Evolutionary conservation across 92 coral and sea anemone species (phyloP).

Genomic region (Ricordea florida): DNA sequence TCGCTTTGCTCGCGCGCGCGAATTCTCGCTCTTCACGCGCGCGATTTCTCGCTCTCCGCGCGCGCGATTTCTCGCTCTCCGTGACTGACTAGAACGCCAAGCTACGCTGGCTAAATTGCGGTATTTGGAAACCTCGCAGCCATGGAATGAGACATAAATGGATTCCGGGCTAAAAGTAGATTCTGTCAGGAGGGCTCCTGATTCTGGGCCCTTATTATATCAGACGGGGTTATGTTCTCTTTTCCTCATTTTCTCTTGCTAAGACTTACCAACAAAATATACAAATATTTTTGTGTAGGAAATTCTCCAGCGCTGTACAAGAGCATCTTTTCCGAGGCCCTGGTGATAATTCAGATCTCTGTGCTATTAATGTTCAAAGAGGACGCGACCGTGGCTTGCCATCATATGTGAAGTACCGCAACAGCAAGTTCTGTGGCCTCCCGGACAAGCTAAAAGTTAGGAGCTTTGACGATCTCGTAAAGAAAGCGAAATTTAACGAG

Average conservation of each 20-base stretch:
- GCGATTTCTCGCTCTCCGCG: too few relatives aligned
- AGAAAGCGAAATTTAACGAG: not conserved
- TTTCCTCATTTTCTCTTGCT: not conserved
- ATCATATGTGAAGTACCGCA: slow-evolving; percentile 53
- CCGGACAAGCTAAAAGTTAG: not conserved
- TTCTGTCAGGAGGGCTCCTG: too few relatives aligned
- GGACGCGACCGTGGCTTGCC: slow-evolving; percentile 67
- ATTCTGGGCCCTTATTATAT: too few relatives aligned
- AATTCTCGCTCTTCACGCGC: too few relatives aligned
- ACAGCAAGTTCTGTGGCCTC: not conserved
- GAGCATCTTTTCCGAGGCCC: slow-evolving; percentile 40
- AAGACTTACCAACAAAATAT: not conserved
- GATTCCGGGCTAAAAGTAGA: too few relatives aligned
- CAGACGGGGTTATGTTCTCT: not conserved
- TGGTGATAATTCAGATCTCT: slow-evolving; percentile 48
- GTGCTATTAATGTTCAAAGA: slow-evolving; percentile 72
- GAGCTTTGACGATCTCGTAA: not conserved
- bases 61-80: too few relatives aligned
- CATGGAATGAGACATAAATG: too few relatives aligned
- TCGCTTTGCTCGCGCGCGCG: too few relatives aligned
- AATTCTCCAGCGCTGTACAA: slow-evolving; percentile 44
- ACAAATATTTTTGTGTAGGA: not conserved
- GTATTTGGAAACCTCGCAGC: too few relatives aligned
- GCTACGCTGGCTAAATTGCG: too few relatives aligned
- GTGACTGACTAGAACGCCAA: too few relatives aligned